Conservation (phyloP, 2,888 invertebrate genomes). For the Cephus rjabovi region DNA sequence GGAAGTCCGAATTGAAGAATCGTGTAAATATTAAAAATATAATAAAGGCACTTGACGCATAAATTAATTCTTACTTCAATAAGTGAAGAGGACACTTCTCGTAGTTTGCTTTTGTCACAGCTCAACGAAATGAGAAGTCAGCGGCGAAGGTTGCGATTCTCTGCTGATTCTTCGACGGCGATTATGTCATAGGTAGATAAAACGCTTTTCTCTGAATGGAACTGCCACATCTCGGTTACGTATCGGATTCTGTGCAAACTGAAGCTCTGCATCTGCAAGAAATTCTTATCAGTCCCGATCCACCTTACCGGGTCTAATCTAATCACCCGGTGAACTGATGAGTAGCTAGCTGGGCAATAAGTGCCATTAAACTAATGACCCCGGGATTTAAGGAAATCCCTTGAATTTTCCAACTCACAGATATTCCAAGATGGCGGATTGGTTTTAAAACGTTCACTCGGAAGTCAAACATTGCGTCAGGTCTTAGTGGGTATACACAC, state of each 20-base stretch:
- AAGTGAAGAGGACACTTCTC: background rate
- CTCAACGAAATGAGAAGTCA: background rate
- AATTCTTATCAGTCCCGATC: background rate
- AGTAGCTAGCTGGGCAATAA: background rate
- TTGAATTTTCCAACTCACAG: background rate
- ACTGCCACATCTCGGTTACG: conserved; percentile 27
- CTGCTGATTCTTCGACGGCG: conserved; percentile 43
- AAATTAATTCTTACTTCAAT: background rate
- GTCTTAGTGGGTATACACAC: background rate
- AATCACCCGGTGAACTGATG: background rate
- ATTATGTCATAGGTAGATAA: conserved; percentile 48
- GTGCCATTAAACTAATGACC: background rate
- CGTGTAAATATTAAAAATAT: background rate
- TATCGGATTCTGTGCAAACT: conserved; percentile 33
- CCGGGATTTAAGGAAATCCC: background rate
- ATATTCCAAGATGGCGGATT: background rate
- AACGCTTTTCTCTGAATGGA: conserved; percentile 32
- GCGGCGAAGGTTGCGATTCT: conserved; percentile 29
- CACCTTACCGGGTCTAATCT: background rate
- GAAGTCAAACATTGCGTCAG: conserved; percentile 4
- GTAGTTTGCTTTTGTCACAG: background rate
- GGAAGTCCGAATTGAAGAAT: background rate
- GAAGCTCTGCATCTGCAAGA: background rate
- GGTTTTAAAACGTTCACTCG: background rate
- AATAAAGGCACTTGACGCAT: background rate